Conservation (phyloP, 2,888 invertebrate genomes). For the Cantharis rustica region DNA sequence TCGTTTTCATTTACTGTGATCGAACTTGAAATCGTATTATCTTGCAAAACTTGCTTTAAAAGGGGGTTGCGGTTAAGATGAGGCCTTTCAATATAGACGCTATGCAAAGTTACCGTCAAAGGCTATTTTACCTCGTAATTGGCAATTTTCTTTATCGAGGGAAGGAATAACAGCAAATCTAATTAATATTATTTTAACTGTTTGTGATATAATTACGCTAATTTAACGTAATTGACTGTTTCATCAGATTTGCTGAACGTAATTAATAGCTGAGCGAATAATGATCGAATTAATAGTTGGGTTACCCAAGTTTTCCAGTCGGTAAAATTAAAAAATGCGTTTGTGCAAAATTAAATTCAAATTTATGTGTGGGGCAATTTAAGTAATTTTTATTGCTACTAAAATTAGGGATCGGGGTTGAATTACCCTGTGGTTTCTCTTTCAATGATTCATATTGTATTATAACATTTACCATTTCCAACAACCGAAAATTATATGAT, state of each 20-base stretch:
- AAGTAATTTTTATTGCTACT: neutral
- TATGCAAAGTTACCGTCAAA: constrained; percentile 1
- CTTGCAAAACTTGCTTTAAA: neutral
- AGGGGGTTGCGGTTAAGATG: constrained; percentile 1
- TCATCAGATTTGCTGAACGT: neutral
- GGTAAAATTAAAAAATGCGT: neutral
- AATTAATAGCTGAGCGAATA: neutral
- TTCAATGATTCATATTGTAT: neutral
- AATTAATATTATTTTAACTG: constrained; percentile 1
- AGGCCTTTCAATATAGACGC: neutral
- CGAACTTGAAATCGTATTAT: constrained; percentile 1
- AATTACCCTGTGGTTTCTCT: neutral
- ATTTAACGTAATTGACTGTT: neutral
- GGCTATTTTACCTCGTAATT: neutral
- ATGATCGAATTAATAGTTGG: neutral
- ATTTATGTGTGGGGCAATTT: neutral
- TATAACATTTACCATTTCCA: neutral
- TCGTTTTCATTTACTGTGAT: constrained; percentile 1
- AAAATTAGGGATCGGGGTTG: neutral
- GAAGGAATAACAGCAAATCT: neutral
- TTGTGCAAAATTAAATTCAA: neutral
- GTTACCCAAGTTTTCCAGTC: neutral
- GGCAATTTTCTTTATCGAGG: neutral
- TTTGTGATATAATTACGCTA: neutral
- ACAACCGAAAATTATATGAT: neutral